Base-by-base conservation (phyloP, 2,888 invertebrate species). In the Andricus curvator region DNA sequence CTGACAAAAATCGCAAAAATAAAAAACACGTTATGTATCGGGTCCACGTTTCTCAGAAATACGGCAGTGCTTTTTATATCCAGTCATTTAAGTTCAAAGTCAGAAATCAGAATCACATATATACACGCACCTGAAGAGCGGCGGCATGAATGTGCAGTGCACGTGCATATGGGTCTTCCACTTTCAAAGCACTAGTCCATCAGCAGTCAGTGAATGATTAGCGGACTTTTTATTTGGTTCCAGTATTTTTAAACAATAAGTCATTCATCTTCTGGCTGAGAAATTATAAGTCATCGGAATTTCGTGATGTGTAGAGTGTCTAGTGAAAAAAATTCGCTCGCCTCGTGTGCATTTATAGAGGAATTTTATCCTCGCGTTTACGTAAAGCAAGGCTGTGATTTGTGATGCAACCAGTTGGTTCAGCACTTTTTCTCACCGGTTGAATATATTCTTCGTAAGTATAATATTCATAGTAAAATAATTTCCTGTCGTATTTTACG, bases 371-470 rank as follows among this genome's bases (percentile, higher is more conserved):
- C 70, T 2, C 22, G 33, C 29, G 51, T 74, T 74, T 74, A 74
- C 74, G 74, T 74, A 74, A 74, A 29, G n/a, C 29, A n/a, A n/a
- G 17, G 4, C 51, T 29, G 29, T 51, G 33, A 56, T 74, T 74
- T 74, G 56, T 74, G 56, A 74, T 74, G 74, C 51, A 74, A 56
- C 33, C 74, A 56, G n/a, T 56, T 20, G 20, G 51, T 33, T 56
- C 15, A 56, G 37, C 56, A n/a, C 11, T 56, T 74, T 74, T 74
- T 56, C 74, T 74, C n/a, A n/a, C 33, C 51, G n/a, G 33, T 56
- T 51, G 33, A 56, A 56, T 56, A 74, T 56, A 56, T 33, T 74
- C 13, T 37, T n/a, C 2, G 56, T 74, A 56, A 74, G 56, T 74
- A 56, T 74, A 70, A 51, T n/a, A 6, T 44, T 68, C 11, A 25